Evolutionary conservation across 2,797 vertebrate species (phyloP).

Genomic region (Lateolabrax maculatus): DNA sequence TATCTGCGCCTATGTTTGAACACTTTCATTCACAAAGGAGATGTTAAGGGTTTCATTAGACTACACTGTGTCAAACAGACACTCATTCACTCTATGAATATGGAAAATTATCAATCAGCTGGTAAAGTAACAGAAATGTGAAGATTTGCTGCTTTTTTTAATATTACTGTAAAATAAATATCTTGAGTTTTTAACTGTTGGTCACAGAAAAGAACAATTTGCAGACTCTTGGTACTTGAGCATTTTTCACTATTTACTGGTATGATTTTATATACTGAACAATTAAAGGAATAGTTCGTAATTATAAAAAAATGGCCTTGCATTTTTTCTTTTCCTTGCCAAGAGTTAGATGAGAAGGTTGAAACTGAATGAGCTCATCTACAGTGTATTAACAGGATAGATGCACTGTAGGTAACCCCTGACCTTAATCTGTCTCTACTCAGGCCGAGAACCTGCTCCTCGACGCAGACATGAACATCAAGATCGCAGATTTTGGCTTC

Average conservation of each 20-base stretch:
- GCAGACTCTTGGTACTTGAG: background rate
- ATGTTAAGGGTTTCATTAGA: background rate
- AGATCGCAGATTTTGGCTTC: slow-evolving; percentile 99
- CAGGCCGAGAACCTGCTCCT: slow-evolving; percentile 98
- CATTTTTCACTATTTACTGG: background rate
- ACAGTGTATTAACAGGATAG: background rate
- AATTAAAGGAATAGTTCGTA: background rate
- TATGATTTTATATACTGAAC: background rate
- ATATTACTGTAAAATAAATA: background rate
- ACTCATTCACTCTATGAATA: no score
- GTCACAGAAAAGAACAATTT: background rate
- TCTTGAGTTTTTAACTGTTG: background rate
- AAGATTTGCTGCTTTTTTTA: background rate
- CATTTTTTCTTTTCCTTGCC: no score
- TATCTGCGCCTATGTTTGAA: background rate
- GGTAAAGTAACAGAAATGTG: background rate
- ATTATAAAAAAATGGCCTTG: no score
- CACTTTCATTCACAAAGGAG: slow-evolving; percentile 21
- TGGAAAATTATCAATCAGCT: background rate
- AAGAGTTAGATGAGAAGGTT: background rate
- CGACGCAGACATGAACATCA: slow-evolving; percentile 99
- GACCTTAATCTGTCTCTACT: background rate
- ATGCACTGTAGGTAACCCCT: background rate
- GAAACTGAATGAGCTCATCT: background rate
- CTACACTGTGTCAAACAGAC: background rate